A percentile compares a stretch with the other conserved stretches of the same genome.
Conservation (phyloP, 2,888 invertebrate species). For the Congeria kusceri region DNA sequence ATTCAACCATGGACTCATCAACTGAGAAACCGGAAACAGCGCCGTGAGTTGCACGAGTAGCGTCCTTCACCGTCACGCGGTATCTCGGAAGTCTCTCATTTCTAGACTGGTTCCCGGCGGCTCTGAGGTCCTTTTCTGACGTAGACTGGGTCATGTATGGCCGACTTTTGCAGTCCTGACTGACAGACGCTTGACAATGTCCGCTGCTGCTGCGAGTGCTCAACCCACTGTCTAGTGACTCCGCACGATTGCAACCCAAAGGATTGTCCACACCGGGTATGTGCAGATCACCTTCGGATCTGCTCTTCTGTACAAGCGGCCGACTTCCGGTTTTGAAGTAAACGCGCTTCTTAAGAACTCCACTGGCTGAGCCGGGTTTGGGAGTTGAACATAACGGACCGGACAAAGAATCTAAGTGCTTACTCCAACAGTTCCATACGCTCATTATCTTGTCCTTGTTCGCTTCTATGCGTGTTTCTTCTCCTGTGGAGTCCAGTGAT, state of each 20-base stretch:
- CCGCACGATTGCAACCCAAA: neutral
- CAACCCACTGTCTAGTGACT: neutral
- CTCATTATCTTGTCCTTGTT: conserved; percentile 57
- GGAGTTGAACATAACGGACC: conserved; percentile 57
- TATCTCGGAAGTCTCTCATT: conserved; percentile 37
- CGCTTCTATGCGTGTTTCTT: conserved; percentile 49
- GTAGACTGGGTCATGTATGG: conserved; percentile 47
- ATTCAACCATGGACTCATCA: neutral
- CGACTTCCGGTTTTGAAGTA: conserved; percentile 21
- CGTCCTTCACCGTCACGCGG: conserved; percentile 35
- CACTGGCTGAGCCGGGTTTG: conserved; percentile 10
- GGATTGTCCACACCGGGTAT: neutral
- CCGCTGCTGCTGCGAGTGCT: neutral
- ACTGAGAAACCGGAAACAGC: neutral
- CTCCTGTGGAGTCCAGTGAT: conserved; percentile 58
- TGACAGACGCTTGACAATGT: neutral
- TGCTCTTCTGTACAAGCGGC: conserved; percentile 27
- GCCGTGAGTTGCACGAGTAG: conserved; percentile 26
- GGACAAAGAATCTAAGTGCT: conserved; percentile 11
- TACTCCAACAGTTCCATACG: conserved; percentile 53
- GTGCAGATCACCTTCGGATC: neutral
- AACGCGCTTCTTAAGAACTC: conserved; percentile 2
- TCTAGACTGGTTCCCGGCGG: neutral
- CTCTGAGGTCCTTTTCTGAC: conserved; percentile 37
- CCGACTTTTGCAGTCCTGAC: conserved; percentile 41